Percentiles rank a stretch among this genome's conserved stretches.
These are phyloP conservation scores for Lepidurus packardi DNA, from an alignment of 1,140 invertebrate genomes.

Conservation along the genomic window DNA sequence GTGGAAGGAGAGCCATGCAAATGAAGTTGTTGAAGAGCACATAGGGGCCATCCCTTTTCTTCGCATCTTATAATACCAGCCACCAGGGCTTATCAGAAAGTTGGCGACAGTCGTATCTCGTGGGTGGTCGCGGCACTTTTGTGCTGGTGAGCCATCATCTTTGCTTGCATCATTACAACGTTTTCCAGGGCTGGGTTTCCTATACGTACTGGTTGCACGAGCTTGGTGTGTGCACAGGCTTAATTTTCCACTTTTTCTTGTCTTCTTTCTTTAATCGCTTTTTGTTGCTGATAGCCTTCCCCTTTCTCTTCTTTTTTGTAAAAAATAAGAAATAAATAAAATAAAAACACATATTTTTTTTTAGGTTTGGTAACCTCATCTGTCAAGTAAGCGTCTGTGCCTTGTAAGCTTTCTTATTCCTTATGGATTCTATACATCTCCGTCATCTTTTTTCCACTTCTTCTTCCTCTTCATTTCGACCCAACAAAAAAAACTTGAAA, in stretches of 20 bases:
- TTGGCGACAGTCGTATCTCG: not conserved
- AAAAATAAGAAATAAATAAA: too few relatives aligned
- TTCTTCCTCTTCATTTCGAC: not conserved
- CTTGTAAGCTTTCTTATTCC: conserved; percentile 5
- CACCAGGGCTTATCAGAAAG: conserved; percentile 7
- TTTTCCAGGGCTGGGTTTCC: conserved; percentile 10
- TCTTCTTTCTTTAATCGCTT: conserved; percentile 2
- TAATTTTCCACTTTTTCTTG: not conserved
- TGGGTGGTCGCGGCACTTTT: conserved; percentile 20
- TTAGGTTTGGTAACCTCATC: not conserved
- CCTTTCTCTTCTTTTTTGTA: not conserved
- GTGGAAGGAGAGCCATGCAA: conserved; percentile 18
- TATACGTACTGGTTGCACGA: not conserved
- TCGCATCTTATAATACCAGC: conserved; percentile 19
- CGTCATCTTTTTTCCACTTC: not conserved
- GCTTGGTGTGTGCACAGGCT: not conserved
- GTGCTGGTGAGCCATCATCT: conserved; percentile 17
- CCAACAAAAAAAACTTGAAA: not conserved
- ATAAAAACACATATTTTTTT: not conserved
- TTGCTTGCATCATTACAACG: conserved; percentile 14
- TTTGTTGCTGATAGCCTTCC: conserved; percentile 8
- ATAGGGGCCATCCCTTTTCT: not conserved
- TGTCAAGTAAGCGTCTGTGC: conserved; percentile 13
- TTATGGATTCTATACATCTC: conserved; percentile 16
- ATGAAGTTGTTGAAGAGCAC: conserved; percentile 19